Evolutionary conservation across 2,797 vertebrate genomes (phyloP).

Genomic region (Semotilus atromaculatus): DNA sequence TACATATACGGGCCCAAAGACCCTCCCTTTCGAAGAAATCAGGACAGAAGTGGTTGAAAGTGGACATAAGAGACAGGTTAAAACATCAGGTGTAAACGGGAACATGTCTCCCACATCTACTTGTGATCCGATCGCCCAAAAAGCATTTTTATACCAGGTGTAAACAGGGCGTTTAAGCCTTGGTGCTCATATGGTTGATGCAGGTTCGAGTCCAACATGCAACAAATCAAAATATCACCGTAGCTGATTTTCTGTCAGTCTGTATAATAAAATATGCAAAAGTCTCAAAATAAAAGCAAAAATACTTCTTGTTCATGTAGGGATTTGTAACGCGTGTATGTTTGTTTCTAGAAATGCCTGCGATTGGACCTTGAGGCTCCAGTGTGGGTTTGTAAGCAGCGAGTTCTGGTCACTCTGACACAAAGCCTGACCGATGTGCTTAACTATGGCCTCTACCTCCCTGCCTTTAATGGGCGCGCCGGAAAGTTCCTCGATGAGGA

Average conservation of each 20-base stretch:
- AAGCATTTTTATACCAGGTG: no score
- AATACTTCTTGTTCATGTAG: neutral
- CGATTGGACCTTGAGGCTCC: constrained; percentile 92
- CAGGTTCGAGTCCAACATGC: neutral
- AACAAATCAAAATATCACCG: neutral
- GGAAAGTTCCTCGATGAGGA: constrained; percentile 98
- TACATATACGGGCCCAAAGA: no score
- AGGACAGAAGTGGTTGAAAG: no score
- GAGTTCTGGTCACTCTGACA: constrained; percentile 92
- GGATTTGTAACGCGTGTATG: constrained; percentile 22
- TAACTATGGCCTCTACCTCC: constrained; percentile 98
- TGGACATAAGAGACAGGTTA: no score
- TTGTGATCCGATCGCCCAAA: no score
- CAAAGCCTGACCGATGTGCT: constrained; percentile 96
- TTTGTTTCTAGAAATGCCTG: constrained; percentile 88
- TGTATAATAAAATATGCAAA: neutral
- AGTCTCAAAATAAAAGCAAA: neutral
- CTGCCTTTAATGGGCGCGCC: constrained; percentile 93
- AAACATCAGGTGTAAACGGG: no score
- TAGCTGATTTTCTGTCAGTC: neutral
- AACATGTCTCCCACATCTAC: no score
- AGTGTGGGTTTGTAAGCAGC: constrained; percentile 96
- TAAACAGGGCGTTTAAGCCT: neutral
- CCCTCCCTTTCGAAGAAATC: no score
- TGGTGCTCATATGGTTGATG: neutral